Conservation (phyloP, 2,113 vertebrate genomes). For the Xerus inauris region DNA sequence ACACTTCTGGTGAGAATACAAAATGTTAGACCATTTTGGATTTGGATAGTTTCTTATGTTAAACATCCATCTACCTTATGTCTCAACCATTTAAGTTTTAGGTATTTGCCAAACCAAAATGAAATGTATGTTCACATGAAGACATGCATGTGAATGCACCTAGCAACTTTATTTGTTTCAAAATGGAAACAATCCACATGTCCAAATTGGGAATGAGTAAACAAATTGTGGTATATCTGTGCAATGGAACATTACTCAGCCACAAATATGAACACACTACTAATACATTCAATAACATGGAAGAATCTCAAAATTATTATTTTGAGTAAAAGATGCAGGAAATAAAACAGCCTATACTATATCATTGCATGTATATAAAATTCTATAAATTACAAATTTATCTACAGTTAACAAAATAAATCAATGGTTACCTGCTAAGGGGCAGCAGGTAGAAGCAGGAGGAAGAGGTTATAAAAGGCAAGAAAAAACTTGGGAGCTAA, state of each 20-base stretch:
- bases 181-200: not conserved
- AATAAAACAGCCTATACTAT: not conserved
- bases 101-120: constrained; percentile 11
- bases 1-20: not conserved
- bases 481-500: not conserved
- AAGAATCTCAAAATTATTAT: not conserved
- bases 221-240: not conserved
- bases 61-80: not conserved
- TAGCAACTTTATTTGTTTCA: not conserved
- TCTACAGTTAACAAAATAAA: not conserved
- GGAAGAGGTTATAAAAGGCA: not conserved
- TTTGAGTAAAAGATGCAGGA: not conserved
- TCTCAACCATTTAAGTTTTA: not conserved
- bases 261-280: not conserved
- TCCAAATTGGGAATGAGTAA: not conserved
- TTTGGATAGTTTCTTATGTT: not conserved
- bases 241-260: not conserved
- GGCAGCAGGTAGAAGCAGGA: not conserved
- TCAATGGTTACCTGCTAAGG: not conserved
- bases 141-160: not conserved
- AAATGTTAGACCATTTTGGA: constrained; percentile 13
- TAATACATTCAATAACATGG: not conserved
- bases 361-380: not conserved
- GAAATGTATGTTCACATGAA: not conserved
- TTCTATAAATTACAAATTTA: not conserved